Evolutionary conservation across 2,888 invertebrate species (phyloP).

Genomic region (Villa cingulata): DNA sequence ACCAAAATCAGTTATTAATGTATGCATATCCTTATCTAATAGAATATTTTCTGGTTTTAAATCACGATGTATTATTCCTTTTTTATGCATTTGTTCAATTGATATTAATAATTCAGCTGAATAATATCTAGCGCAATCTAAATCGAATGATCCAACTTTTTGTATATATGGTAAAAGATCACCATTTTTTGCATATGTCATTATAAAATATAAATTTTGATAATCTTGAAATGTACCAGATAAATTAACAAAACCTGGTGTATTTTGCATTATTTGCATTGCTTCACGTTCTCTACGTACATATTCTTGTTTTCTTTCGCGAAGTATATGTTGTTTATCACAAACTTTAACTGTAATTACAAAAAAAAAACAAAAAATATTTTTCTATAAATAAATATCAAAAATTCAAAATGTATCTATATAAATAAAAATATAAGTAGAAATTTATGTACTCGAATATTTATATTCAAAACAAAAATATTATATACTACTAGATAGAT

Average conservation of each 20-base stretch:
- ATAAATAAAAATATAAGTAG: too few relatives aligned
- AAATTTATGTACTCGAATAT: too few relatives aligned
- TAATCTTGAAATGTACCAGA: conserved; percentile 95
- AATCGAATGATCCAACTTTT: conserved; percentile 78
- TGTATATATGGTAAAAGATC: conserved; percentile 87
- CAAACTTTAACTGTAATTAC: conserved; percentile 81
- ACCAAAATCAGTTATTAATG: conserved; percentile 94
- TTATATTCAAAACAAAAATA: too few relatives aligned
- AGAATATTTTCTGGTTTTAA: conserved; percentile 95
- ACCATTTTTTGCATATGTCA: conserved; percentile 89
- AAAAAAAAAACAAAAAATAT: conserved; percentile 4
- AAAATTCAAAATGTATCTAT: too few relatives aligned
- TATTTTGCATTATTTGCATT: conserved; percentile 66
- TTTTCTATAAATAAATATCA: too few relatives aligned
- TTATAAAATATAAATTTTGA: conserved; percentile 84
- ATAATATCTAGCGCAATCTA: conserved; percentile 84
- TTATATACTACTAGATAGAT: too few relatives aligned
- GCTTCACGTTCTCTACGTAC: conserved; percentile 91
- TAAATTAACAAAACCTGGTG: conserved; percentile 83
- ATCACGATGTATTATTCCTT: conserved; percentile 87
- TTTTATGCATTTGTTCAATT: conserved; percentile 77
- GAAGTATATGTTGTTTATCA: conserved; percentile 83
- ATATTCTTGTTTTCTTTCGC: conserved; percentile 86
- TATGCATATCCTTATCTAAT: conserved; percentile 89
- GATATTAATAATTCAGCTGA: conserved; percentile 86